Evolutionary conservation across 2,113 vertebrate species (phyloP).

Genomic region (Ciconia stormi): DNA sequence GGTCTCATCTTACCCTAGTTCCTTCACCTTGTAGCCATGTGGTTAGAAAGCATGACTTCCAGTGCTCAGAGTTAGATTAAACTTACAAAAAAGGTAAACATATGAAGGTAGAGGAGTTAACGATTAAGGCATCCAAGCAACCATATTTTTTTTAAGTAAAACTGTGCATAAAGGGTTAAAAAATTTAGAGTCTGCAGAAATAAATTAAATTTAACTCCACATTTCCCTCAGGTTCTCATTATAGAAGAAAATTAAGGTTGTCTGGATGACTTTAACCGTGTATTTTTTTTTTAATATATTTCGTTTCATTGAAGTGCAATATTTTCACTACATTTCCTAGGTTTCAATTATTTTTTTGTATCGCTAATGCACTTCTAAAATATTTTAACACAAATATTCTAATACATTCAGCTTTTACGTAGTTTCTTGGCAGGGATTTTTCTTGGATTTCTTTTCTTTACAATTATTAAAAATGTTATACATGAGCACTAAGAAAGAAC

Average conservation of each 20-base stretch:
- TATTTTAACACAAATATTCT: not conserved
- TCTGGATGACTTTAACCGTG: not conserved
- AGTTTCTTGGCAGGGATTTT: not conserved
- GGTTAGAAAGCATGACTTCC: not conserved
- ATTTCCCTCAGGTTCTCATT: conserved; percentile 42
- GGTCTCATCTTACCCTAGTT: not conserved
- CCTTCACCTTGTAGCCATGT: not conserved
- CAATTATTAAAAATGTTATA: not conserved
- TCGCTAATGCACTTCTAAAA: not conserved
- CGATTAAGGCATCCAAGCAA: not conserved
- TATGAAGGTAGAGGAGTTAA: not conserved
- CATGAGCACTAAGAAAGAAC: not conserved
- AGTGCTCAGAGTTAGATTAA: not conserved
- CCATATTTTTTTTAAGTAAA: not conserved
- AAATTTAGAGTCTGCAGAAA: not conserved
- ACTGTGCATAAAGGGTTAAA: not conserved
- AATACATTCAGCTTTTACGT: not conserved
- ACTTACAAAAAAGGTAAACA: not conserved
- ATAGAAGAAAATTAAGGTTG: conserved; percentile 7
- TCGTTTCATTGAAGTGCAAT: not conserved
- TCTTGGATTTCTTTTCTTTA: not conserved
- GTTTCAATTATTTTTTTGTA: conserved; percentile 16
- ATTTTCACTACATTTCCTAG: not conserved
- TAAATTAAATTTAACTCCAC: conserved; percentile 10
- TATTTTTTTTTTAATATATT: conserved; percentile 1